Evolutionary conservation across 2,888 invertebrate genomes (phyloP).

Genomic region (Margaritifera margaritifera): DNA sequence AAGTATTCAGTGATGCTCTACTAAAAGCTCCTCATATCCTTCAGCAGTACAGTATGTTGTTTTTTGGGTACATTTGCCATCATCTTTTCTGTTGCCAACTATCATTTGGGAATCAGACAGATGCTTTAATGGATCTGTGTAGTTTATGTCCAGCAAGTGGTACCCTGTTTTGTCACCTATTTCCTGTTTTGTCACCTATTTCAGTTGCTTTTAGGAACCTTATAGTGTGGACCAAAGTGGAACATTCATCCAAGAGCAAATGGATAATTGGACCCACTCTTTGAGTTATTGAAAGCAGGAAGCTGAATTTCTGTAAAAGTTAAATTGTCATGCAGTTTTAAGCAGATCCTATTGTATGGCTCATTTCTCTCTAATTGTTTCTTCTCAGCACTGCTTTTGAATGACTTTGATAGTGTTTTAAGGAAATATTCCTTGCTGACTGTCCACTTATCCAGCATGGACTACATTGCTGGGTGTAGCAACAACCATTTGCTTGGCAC

Average conservation of each 20-base stretch:
- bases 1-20: no score
- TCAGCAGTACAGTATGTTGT: no score
- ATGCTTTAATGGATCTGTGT: no score
- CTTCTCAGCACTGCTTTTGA: conserved; percentile 8
- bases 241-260: conserved; percentile 67
- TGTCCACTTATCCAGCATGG: conserved; percentile 11
- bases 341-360: conserved; percentile 14
- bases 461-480: conserved; percentile 14
- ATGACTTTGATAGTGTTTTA: conserved; percentile 12
- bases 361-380: conserved; percentile 16
- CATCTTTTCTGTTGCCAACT: no score
- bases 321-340: conserved; percentile 5
- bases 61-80: no score
- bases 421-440: conserved; percentile 17
- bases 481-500: conserved; percentile 22
- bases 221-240: not conserved
- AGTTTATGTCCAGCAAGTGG: no score
- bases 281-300: conserved; percentile 16
- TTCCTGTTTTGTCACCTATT: no score
- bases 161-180: no score
- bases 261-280: conserved; percentile 38
- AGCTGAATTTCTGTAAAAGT: conserved; percentile 17
- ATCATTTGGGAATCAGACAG: no score
- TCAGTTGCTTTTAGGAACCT: no score
- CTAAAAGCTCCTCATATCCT: no score